Evolutionary conservation across 2,797 vertebrate species (phyloP).

Genomic region (Syngnathus acus): DNA sequence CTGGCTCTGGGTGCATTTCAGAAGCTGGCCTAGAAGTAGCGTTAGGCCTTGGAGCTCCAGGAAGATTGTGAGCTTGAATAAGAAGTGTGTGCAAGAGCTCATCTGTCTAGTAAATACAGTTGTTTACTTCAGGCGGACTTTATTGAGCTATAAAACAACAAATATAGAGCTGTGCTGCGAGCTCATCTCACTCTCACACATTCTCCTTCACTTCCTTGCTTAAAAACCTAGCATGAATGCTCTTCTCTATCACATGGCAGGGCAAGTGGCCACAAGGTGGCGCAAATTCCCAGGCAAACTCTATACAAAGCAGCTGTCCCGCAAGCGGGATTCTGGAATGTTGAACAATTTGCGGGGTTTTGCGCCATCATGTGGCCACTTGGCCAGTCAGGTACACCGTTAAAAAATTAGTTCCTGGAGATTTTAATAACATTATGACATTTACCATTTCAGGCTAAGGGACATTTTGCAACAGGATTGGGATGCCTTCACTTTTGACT

Average conservation of each 20-base stretch:
- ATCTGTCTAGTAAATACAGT: conserved; percentile 13
- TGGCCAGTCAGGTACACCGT: too few species aligned
- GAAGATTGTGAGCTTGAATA: conserved; percentile 37
- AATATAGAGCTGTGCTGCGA: conserved; percentile 17
- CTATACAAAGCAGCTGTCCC: too few species aligned
- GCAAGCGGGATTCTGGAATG: too few species aligned
- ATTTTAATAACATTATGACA: too few species aligned
- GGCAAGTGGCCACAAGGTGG: too few species aligned
- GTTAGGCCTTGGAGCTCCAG: conserved; percentile 25
- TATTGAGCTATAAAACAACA: conserved; percentile 11
- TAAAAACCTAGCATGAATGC: conserved; percentile 84
- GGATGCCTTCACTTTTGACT: neutral
- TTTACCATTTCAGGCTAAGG: neutral
- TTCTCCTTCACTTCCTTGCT: conserved; percentile 60
- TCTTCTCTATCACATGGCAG: conserved; percentile 73
- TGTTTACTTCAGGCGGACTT: conserved; percentile 6
- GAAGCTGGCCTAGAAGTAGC: conserved; percentile 53
- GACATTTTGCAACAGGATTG: neutral
- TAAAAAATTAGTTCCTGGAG: too few species aligned
- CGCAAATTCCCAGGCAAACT: too few species aligned
- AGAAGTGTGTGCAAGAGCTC: conserved; percentile 13
- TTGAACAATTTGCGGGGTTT: too few species aligned
- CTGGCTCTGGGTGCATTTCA: conserved; percentile 64
- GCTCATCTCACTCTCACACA: conserved; percentile 60
- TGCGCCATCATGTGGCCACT: too few species aligned